Base-by-base conservation (phyloP, 2,797 vertebrate genomes). In the Esox masquinongy region DNA sequence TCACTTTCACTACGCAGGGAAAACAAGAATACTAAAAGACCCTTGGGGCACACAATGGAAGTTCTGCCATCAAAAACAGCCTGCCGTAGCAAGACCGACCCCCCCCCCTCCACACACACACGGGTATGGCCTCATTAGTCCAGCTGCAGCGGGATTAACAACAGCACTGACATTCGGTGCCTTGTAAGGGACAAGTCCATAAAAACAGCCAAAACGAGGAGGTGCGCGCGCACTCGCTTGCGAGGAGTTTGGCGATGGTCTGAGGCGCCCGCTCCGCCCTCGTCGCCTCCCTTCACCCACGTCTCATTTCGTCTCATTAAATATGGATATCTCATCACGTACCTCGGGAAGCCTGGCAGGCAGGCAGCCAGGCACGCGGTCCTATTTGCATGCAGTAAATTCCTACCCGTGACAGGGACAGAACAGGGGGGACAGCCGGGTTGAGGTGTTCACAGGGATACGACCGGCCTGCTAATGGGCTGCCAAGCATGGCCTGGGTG, bases 321-420 rank as follows among this genome's bases (percentile, higher is more conserved):
- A 99, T 97, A 99, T 99, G 97, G 96, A 99, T 98, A 97, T 98
- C 96, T 97, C 97, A 99, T 97, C 96, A 96, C 95, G 94, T 88
- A 94, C 91, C 94, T 94, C 78, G 61, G 69, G 70, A 79, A 80
- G 43, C 43, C 39, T 43, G 39, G 39, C 39, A 43, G 69, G 69
- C 80, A 80, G 75, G 76, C 5, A 70, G 74, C 53, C 47, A 61
- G 69, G 49, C 74, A 64, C 66, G 68, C 88, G 93, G 91, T 90
- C 93, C 93, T 93, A 96, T 96, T 98, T 96, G 95, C 96, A 96
- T 95, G 96, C 94, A 94, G 95, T 97, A 97, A 96, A 98, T 98
- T 96, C 94, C 90, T 88, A 91, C 89, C 87, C 89, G 93, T 87
- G 90, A 95, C 92, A 89, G 87, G 9, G 31, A 16, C 1, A 8